A percentile compares a stretch with the other conserved stretches of the same genome.
phyloP scores from a whole-genome alignment of 2,113 vertebrate genomes.

The Ictidomys tridecemlineatus region DNA sequence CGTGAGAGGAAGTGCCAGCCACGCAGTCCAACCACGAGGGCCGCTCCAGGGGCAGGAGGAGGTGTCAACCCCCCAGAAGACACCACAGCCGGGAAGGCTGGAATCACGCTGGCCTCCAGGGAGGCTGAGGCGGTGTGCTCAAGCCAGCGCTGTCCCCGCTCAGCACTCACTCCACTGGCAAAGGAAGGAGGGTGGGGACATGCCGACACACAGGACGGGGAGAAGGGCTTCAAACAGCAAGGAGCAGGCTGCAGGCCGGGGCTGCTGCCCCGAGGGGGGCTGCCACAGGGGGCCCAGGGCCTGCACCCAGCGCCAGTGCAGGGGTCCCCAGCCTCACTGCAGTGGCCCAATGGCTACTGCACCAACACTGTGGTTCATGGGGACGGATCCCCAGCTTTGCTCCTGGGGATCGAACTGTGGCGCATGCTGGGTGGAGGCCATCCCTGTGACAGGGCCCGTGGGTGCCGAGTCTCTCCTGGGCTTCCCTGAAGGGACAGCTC shows the following conservation, averaged over 20 bases:
- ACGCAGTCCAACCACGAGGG: not conserved
- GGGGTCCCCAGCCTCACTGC: not conserved
- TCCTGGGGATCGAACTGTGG: not conserved
- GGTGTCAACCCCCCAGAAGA: not conserved
- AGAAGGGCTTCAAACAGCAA: not conserved
- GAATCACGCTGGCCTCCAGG: too few relatives aligned
- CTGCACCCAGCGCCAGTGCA: not conserved
- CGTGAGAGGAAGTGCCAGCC: not conserved
- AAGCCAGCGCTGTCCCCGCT: not conserved
- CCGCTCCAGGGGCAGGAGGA: not conserved
- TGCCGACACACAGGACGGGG: too few relatives aligned
- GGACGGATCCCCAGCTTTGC: not conserved
- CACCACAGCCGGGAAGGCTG: not conserved
- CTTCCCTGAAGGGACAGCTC: not conserved
- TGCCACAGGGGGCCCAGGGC: not conserved
- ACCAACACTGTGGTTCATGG: not conserved
- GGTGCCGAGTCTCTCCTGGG: not conserved
- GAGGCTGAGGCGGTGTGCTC: not conserved
- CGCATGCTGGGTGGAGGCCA: not conserved
- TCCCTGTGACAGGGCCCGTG: rapidly evolving
- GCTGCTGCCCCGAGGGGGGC: not conserved
- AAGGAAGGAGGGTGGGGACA: not conserved
- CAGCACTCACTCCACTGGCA: not conserved
- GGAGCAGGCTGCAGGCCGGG: not conserved
- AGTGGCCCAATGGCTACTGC: not conserved